Conservation (phyloP, 2,797 vertebrate genomes). For the Sebastes matsubarae region DNA sequence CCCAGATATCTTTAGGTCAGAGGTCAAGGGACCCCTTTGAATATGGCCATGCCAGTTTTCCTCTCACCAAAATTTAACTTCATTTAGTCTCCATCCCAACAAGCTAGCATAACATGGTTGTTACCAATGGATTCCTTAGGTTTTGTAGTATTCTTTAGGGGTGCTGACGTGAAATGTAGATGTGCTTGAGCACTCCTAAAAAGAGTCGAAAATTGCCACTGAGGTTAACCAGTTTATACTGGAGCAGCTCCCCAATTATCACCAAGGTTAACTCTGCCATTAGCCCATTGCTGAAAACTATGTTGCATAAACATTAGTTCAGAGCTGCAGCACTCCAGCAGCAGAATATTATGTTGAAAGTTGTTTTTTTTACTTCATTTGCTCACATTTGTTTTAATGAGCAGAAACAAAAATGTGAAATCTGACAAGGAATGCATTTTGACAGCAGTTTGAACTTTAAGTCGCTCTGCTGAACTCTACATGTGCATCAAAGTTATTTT, state of each 20-base stretch:
- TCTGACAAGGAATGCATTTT: conserved; percentile 5
- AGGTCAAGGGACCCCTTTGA: too few relatives aligned
- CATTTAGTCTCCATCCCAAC: too few relatives aligned
- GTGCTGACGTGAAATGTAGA: too few relatives aligned
- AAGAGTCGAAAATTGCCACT: too few relatives aligned
- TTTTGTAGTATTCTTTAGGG: too few relatives aligned
- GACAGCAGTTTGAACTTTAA: conserved; percentile 44
- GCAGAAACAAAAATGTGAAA: conserved; percentile 9
- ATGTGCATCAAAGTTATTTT: conserved; percentile 45
- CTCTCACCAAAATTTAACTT: too few relatives aligned
- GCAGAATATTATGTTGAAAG: background rate
- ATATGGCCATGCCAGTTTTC: too few relatives aligned
- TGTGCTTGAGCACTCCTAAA: too few relatives aligned
- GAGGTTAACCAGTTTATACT: background rate
- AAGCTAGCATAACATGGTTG: too few relatives aligned
- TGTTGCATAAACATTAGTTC: background rate
- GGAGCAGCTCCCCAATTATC: background rate
- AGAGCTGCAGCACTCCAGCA: background rate
- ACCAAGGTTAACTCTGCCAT: conserved; percentile 2
- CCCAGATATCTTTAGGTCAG: too few relatives aligned
- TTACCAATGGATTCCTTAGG: too few relatives aligned
- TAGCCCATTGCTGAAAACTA: background rate
- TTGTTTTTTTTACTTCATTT: background rate
- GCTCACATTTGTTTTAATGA: conserved; percentile 37
- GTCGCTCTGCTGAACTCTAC: conserved; percentile 38